These are phyloP conservation scores for Paratrypauchen microcephalus DNA, from an alignment of 2,797 vertebrate genomes.

Conservation along the genomic window DNA sequence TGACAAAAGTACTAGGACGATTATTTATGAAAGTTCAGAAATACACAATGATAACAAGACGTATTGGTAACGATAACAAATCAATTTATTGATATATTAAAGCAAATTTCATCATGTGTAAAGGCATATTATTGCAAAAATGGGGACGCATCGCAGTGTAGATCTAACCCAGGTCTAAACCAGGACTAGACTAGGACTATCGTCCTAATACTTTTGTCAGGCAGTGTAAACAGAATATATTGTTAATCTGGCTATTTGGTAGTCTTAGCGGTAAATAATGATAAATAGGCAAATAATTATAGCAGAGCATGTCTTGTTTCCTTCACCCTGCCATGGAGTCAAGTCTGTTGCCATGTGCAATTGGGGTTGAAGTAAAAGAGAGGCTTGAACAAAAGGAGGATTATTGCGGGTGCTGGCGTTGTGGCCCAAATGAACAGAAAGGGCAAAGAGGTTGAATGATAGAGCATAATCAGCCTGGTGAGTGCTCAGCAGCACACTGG, in stretches of 20 bases:
- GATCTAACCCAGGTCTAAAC: too few species aligned
- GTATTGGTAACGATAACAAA: too few species aligned
- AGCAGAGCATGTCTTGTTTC: slow-evolving; percentile 21
- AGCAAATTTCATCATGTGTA: too few species aligned
- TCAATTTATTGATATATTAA: too few species aligned
- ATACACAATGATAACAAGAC: too few species aligned
- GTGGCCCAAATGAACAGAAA: slow-evolving; percentile 65
- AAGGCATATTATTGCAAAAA: too few species aligned
- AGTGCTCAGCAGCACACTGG: slow-evolving; percentile 59
- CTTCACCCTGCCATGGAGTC: slow-evolving; percentile 27
- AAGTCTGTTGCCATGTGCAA: slow-evolving; percentile 51
- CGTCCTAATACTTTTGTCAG: too few species aligned
- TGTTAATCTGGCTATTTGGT: not conserved
- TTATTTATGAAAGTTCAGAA: too few species aligned
- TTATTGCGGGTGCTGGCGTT: slow-evolving; percentile 59
- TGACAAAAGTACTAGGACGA: too few species aligned
- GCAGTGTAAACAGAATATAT: not conserved
- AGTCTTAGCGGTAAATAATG: not conserved
- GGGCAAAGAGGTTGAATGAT: slow-evolving; percentile 61
- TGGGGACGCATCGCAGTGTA: too few species aligned
- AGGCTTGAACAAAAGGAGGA: slow-evolving; percentile 61
- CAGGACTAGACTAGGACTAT: too few species aligned
- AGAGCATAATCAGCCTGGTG: slow-evolving; percentile 63
- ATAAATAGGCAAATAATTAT: slow-evolving; percentile 6
- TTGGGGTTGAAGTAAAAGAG: slow-evolving; percentile 55